A percentile compares a stretch with the other conserved stretches of the same genome.
Evolutionary conservation across 2,797 vertebrate genomes (phyloP).

Genomic region (Nannoperca australis): DNA sequence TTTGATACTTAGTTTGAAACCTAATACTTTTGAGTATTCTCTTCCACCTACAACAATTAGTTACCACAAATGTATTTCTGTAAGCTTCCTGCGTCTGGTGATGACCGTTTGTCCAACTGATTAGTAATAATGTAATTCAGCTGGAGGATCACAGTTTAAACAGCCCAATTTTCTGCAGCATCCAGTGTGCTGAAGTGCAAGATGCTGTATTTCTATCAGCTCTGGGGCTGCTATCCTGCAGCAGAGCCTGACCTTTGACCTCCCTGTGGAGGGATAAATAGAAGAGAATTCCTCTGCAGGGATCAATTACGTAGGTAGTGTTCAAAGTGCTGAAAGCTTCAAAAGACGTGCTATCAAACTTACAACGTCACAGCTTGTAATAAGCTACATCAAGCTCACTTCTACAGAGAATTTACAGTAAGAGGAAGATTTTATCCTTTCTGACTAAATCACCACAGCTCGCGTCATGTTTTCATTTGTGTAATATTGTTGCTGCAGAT

Average conservation of each 20-base stretch:
- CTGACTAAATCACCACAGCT: slow-evolving; percentile 27
- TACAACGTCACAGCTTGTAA: background rate
- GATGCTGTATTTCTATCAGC: background rate
- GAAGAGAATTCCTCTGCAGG: background rate
- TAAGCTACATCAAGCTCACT: slow-evolving; percentile 17
- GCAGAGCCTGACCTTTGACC: slow-evolving; percentile 35
- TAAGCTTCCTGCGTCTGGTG: background rate
- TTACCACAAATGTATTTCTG: background rate
- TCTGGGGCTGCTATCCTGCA: background rate
- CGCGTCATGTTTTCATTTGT: slow-evolving; percentile 19
- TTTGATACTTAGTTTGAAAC: background rate
- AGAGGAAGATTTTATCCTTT: slow-evolving; percentile 5
- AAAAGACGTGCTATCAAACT: background rate
- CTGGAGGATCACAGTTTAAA: background rate
- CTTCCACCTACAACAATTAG: background rate
- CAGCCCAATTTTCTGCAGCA: background rate
- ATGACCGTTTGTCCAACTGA: background rate
- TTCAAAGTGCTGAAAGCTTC: slow-evolving; percentile 24
- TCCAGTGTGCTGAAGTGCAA: background rate
- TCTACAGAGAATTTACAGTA: slow-evolving; percentile 16
- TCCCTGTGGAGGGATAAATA: background rate
- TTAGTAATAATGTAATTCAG: background rate
- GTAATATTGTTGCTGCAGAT: slow-evolving; percentile 34
- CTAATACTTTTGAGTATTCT: background rate
- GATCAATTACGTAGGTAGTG: background rate